Base-by-base conservation (phyloP, 2,888 invertebrate species). In the Nycteola revayana region DNA sequence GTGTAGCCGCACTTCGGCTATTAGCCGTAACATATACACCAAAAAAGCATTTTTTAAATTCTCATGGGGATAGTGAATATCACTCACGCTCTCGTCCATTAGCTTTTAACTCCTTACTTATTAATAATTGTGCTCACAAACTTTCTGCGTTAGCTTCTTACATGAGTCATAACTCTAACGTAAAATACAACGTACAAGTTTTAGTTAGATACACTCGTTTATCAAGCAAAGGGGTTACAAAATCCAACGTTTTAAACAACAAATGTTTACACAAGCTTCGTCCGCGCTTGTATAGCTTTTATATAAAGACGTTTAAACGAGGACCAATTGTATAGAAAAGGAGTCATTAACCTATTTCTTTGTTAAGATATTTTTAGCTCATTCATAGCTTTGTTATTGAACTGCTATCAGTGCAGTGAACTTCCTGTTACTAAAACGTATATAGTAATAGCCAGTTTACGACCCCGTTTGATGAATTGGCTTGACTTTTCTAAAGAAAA, bases 291-390 rank as follows among this genome's bases (percentile, higher is more conserved):
- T 41, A 38, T 7, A 26, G 36, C 41, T 35, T 50, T 35, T 44
- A 41, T 42, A 57, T 44, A 52, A 60, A 60, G 58, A 49, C 43
- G 58, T 44, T 40, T 30, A 38, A 42, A 42, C 31, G 42, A 37
- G 42, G 38, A 32, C 53, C 63, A 61, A 59, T 69, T 60, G 60
- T 58, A 65, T 66, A 56, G 63, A 67, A 74, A 68, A 59, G 62
- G 62, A 69, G 73, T 77, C 76, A 74, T 80, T 82, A 78, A 76
- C 78, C 83, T 60, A 80, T 64, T 78, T 82, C 64, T 67, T 68
- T 62, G 61, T 67, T 54, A 23, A 32, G 54, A 46, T 80, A 79
- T 81, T 76, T 79, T 77, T 74, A 73, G 72, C 60, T 51, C 63
- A 69, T 70, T 76, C 75, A 74, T 39, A 34, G 53, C 53, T 60